Evolutionary conservation across 2,113 vertebrate genomes (phyloP), one percentile per base, ranked within the genome.

Genomic region (Pterocles gutturalis): DNA sequence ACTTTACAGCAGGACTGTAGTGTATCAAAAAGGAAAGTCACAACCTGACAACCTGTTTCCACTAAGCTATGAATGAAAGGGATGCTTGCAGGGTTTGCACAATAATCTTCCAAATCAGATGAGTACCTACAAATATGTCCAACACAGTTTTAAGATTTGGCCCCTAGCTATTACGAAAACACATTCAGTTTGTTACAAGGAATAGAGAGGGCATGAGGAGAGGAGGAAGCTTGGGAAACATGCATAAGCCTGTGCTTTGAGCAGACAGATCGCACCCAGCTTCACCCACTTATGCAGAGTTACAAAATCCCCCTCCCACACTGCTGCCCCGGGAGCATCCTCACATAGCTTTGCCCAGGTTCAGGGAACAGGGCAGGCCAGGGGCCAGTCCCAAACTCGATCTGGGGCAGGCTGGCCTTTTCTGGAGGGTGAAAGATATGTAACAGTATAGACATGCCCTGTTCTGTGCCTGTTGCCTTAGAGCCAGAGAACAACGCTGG

Each of bases 291-390:
- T 15, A 41, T 19, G 19, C 2, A 17, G 4, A 57, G 51, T 41
- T 41, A 48, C 17, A 17, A 41, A 45, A n/a, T 11, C 10, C 18
- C 31, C 8, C 28, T 43, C 20, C 41, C 26, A 22, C 4, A 3
- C 28, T 62, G 28, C 34, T 0, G 10, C 26, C 28, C 14, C 7
- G 43, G 41, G 4, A 41, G 34, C 61, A 33, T 3, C 53, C 18
- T 49, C 1, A 0, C 14, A 13, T 2, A 34, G 51, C 46, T 70
- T 34, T 3, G 3, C 49, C 19, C 4, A 1, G 48, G 36, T 26
- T 29, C 41, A n/a, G 51, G n/a, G 21, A 83, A 22, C 29, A 33
- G 20, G n/a, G 17, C 8, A 31, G 43, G 81, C 54, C 13, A 1
- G 22, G 28, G 19, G 9, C 36, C 43, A 43, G 45, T 43, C 53